phyloP scores from a whole-genome alignment of 2,888 invertebrate genomes.

The Callosobruchus maculatus region DNA sequence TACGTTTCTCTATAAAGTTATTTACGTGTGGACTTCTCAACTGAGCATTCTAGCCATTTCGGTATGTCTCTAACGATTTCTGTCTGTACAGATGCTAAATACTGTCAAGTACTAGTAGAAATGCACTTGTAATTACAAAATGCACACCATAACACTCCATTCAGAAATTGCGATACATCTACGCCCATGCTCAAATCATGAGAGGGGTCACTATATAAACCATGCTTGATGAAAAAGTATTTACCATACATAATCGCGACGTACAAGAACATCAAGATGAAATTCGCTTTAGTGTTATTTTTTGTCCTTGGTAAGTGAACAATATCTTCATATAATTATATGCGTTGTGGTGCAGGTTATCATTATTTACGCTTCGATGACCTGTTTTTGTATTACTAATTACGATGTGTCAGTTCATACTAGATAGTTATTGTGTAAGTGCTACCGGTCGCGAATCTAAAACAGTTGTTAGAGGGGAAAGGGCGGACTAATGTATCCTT shows the following conservation, averaged over 20 bases:
- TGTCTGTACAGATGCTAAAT: too few relatives aligned
- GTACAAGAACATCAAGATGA: constrained; percentile 17
- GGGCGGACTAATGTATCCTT: too few relatives aligned
- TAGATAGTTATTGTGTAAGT: too few relatives aligned
- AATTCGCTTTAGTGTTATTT: constrained; percentile 26
- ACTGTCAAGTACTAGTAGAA: too few relatives aligned
- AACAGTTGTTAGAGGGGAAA: too few relatives aligned
- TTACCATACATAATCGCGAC: background rate
- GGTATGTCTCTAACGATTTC: too few relatives aligned
- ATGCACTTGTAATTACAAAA: too few relatives aligned
- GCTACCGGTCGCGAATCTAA: too few relatives aligned
- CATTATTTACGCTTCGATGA: background rate
- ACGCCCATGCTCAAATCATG: background rate
- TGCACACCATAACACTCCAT: background rate
- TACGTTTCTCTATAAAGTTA: too few relatives aligned
- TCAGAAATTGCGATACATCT: constrained; percentile 4
- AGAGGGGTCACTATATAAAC: background rate
- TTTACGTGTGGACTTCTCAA: too few relatives aligned
- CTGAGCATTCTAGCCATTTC: too few relatives aligned
- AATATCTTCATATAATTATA: background rate
- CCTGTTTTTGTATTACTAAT: background rate
- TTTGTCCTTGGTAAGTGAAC: constrained; percentile 30
- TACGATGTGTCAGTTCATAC: background rate
- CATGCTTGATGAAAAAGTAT: background rate
- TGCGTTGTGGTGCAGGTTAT: background rate